Percentiles rank a stretch among this genome's conserved stretches.
phyloP scores from a whole-genome alignment of 2,888 invertebrate genomes.

The Synergus laeviventris region DNA sequence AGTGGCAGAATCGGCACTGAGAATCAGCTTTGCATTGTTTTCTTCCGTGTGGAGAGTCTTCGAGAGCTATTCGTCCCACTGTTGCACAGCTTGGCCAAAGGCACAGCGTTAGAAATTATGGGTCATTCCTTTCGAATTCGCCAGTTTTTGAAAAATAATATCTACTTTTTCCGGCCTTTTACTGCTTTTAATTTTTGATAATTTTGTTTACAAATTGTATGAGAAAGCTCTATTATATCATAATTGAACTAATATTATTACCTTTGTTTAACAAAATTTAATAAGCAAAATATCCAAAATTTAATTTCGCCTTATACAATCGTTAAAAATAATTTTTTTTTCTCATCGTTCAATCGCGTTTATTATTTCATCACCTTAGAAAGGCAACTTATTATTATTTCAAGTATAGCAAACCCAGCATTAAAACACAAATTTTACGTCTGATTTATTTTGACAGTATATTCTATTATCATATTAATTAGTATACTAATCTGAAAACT shows the following conservation, averaged over 20 bases:
- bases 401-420: neutral
- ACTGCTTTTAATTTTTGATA: too few relatives aligned
- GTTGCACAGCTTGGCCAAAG: too few relatives aligned
- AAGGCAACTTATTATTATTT: neutral
- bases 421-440: neutral
- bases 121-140: neutral
- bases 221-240: too few relatives aligned
- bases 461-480: conserved; percentile 13
- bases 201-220: neutral
- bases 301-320: too few relatives aligned
- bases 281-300: neutral
- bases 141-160: neutral
- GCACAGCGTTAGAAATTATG: conserved; percentile 11
- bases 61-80: neutral
- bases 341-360: neutral
- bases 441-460: neutral
- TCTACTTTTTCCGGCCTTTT: too few relatives aligned
- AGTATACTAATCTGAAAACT: neutral
- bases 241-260: too few relatives aligned
- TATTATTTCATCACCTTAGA: neutral
- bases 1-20: conserved; percentile 38
- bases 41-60: conserved; percentile 64
- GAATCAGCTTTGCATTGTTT: conserved; percentile 47
- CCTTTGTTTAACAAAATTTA: too few relatives aligned
- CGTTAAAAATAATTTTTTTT: neutral